These are phyloP conservation scores for Lasioglossum albipes DNA, from an alignment of 1,140 invertebrate genomes.

Conservation along the genomic window DNA sequence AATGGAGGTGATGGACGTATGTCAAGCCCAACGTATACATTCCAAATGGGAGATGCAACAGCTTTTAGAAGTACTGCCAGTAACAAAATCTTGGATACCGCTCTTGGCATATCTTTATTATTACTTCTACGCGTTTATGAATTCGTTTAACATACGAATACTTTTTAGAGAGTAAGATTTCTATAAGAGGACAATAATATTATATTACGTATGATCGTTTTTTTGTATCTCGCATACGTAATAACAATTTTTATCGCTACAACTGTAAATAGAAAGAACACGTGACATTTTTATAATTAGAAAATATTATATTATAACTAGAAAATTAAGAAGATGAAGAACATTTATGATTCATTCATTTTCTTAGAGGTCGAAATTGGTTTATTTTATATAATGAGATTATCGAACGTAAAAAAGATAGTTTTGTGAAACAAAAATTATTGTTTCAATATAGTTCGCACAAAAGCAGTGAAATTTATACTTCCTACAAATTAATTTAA, in stretches of 20 bases:
- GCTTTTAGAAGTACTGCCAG: slow-evolving; percentile 69
- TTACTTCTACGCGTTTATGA: slow-evolving; percentile 63
- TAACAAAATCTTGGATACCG: slow-evolving; percentile 62
- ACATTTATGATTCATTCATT: background rate
- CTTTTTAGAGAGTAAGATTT: slow-evolving; percentile 12
- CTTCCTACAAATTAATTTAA: background rate
- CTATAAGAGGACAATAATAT: slow-evolving; percentile 16
- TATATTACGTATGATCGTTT: background rate
- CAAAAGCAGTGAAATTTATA: slow-evolving; percentile 1
- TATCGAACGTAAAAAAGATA: background rate
- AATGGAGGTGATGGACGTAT: slow-evolving; percentile 97
- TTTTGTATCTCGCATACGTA: background rate
- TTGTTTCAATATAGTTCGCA: background rate
- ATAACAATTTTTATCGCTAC: background rate
- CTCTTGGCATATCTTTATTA: slow-evolving; percentile 63
- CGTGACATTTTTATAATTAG: background rate
- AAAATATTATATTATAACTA: background rate
- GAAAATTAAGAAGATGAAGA: background rate
- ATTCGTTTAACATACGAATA: slow-evolving; percentile 38
- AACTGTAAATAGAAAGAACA: background rate
- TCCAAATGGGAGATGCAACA: slow-evolving; percentile 87
- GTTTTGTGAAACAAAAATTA: background rate
- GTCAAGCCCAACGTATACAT: slow-evolving; percentile 93
- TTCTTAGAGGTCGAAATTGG: background rate
- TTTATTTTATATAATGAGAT: background rate